Conservation (phyloP, 2,888 invertebrate genomes). For the Xestia xanthographa region DNA sequence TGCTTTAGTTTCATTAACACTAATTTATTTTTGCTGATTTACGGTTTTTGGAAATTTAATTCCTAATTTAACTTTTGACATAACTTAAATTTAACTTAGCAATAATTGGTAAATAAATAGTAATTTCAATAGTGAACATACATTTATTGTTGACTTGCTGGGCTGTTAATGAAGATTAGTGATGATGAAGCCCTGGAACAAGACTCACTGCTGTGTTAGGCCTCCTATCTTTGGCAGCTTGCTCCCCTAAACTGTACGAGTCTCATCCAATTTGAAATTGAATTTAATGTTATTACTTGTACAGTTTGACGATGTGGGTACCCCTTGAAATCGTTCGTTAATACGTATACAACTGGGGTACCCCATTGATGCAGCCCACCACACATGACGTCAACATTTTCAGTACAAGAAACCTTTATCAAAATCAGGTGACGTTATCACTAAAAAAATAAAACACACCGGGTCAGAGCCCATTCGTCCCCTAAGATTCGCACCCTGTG, state of each 20-base stretch:
- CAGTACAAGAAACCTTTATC: constrained; percentile 6
- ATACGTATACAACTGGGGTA: too few species aligned
- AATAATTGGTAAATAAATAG: too few species aligned
- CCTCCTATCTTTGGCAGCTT: not conserved
- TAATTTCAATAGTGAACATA: too few species aligned
- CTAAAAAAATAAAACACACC: constrained; percentile 26
- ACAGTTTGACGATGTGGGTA: too few species aligned
- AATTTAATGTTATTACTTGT: not conserved
- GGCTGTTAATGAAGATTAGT: not conserved
- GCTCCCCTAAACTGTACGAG: not conserved
- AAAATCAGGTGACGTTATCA: constrained; percentile 42
- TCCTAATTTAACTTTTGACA: not conserved
- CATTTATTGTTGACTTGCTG: not conserved
- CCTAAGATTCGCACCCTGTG: too few species aligned
- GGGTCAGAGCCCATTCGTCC: too few species aligned
- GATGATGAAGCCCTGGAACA: not conserved
- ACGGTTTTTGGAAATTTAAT: not conserved
- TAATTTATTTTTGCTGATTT: not conserved
- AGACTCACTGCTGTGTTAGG: not conserved
- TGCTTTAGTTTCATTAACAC: not conserved
- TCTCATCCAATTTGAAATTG: not conserved
- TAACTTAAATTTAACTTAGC: too few species aligned
- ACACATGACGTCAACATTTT: not conserved
- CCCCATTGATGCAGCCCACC: too few species aligned
- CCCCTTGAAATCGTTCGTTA: too few species aligned